These are phyloP conservation scores for Myiozetetes cayanensis DNA, from an alignment of 2,113 vertebrate genomes.

Conservation along the genomic window DNA sequence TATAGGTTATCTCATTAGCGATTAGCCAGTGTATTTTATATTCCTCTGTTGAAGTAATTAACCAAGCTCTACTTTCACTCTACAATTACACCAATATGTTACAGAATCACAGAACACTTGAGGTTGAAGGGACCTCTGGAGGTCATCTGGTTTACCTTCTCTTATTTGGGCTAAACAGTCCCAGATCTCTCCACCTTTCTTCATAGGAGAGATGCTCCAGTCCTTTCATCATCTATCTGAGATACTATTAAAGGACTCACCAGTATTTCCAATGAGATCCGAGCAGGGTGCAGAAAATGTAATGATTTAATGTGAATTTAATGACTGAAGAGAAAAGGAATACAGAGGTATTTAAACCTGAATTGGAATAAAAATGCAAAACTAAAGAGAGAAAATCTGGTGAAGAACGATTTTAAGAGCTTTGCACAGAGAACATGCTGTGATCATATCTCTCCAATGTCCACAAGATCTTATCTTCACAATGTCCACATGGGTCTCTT, in stretches of 20 bases:
- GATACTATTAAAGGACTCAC: background rate
- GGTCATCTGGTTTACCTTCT: background rate
- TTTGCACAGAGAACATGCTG: background rate
- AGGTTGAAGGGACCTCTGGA: background rate
- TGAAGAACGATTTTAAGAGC: background rate
- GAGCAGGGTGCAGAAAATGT: background rate
- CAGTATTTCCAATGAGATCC: background rate
- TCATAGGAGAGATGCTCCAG: background rate
- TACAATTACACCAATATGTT: background rate
- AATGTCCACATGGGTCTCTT: background rate
- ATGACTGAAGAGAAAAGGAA: background rate
- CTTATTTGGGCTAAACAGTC: background rate
- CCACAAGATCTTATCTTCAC: too few relatives aligned
- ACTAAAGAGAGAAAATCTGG: background rate
- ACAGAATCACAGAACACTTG: background rate
- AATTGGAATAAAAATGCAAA: background rate
- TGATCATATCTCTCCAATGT: background rate
- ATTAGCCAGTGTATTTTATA: background rate
- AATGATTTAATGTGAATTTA: background rate
- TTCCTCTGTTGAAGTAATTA: conserved; percentile 14
- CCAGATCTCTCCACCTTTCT: background rate
- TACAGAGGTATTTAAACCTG: background rate
- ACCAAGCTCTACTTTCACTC: background rate
- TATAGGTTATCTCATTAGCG: conserved; percentile 13
- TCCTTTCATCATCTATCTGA: background rate